phyloP scores from a whole-genome alignment of 2,797 vertebrate species.

The Sebastes kiyomatsui region DNA sequence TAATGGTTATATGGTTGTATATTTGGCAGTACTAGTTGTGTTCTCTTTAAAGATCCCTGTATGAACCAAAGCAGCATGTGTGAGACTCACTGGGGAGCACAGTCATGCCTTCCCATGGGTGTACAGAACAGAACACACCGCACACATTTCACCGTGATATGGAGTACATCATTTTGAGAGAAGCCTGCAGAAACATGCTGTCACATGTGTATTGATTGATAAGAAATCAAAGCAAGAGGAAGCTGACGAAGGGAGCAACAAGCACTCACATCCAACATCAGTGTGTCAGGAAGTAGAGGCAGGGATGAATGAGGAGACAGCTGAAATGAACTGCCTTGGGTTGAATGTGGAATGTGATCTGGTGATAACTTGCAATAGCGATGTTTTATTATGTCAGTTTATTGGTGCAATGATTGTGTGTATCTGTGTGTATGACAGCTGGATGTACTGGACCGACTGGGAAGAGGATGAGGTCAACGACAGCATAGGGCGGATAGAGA shows the following conservation, averaged over 20 bases:
- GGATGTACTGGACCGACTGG: slow-evolving; percentile 99
- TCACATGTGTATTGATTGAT: slow-evolving; percentile 55
- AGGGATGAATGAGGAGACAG: slow-evolving; percentile 23
- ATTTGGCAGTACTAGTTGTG: slow-evolving; percentile 1
- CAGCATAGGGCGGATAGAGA: slow-evolving; percentile 97
- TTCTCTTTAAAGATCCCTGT: slow-evolving; percentile 6
- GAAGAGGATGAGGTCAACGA: slow-evolving; percentile 98
- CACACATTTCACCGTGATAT: slow-evolving; percentile 16
- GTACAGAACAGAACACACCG: background rate
- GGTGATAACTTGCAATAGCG: background rate
- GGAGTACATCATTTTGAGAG: slow-evolving; percentile 37
- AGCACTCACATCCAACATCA: slow-evolving; percentile 25
- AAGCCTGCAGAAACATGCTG: slow-evolving; percentile 37
- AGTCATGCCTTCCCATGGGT: slow-evolving; percentile 11
- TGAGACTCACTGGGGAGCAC: background rate
- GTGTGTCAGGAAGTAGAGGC: slow-evolving; percentile 12
- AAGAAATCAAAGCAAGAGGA: slow-evolving; percentile 42
- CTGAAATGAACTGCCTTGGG: slow-evolving; percentile 7
- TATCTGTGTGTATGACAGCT: slow-evolving; percentile 76
- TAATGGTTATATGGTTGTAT: background rate
- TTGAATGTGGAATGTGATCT: slow-evolving; percentile 5
- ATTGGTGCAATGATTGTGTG: slow-evolving; percentile 1
- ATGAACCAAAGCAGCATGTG: slow-evolving; percentile 19
- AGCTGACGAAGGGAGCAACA: slow-evolving; percentile 8
- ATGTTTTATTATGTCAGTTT: background rate